Evolutionary conservation across 1,140 invertebrate genomes (phyloP).

Genomic region (Tetramorium alpestre): DNA sequence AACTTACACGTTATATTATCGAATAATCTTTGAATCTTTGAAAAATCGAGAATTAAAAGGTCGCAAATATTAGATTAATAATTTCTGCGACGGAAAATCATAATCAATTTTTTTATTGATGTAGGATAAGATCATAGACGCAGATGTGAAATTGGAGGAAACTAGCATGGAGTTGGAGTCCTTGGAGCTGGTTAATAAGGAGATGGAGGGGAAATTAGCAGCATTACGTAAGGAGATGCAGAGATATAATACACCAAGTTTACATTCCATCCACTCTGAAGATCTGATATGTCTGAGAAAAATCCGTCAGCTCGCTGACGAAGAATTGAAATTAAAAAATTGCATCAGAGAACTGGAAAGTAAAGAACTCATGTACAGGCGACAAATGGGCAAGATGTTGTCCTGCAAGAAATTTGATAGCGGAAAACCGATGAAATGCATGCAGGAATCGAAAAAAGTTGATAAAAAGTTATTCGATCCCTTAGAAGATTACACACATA

Average conservation of each 20-base stretch:
- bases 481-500: slow-evolving; percentile 37
- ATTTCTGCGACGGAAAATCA: background rate
- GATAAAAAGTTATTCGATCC: slow-evolving; percentile 36
- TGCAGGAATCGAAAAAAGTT: slow-evolving; percentile 24
- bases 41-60: slow-evolving; percentile 1
- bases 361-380: slow-evolving; percentile 72
- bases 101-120: background rate
- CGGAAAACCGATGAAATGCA: slow-evolving; percentile 20
- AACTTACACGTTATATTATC: background rate
- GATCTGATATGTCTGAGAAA: slow-evolving; percentile 78
- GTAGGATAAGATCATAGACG: slow-evolving; percentile 81
- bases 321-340: slow-evolving; percentile 77
- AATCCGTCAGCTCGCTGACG: slow-evolving; percentile 77
- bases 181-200: slow-evolving; percentile 74
- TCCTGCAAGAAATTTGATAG: slow-evolving; percentile 53
- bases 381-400: slow-evolving; percentile 75
- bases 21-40: too few species aligned
- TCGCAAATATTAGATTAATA: background rate
- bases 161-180: slow-evolving; percentile 76
- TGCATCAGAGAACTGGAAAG: slow-evolving; percentile 77
- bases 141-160: slow-evolving; percentile 80
- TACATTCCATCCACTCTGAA: slow-evolving; percentile 79
- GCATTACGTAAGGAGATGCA: slow-evolving; percentile 72
- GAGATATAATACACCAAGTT: slow-evolving; percentile 64
- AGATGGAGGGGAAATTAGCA: slow-evolving; percentile 72